Evolutionary conservation across 2,888 invertebrate species (phyloP), one percentile per base, ranked within the genome.

Genomic region (Epinotia bilunana): DNA sequence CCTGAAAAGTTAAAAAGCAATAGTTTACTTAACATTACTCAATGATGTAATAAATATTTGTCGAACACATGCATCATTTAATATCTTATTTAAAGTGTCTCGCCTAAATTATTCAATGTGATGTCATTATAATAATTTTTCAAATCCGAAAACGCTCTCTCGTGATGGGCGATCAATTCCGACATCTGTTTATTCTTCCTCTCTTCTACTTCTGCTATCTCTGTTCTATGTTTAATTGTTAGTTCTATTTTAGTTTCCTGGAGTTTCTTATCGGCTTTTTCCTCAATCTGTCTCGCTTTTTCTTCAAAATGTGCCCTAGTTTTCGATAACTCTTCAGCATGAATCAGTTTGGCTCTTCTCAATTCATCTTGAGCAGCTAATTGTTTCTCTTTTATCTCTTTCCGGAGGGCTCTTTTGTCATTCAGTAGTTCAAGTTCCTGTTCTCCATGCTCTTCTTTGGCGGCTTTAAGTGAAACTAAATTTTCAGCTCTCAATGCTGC

Each of bases 41-140:
- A 53, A 53, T 16, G n/a, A 7, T 53, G 7, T n/a, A 1, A 7
- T 53, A 53, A n/a, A 53, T 53, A n/a, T n/a, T 53, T 53, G n/a
- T 49, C 3, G 6, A 16, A 53, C 6, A 39, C 9, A 2, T 9
- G 39, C 39, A 39, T 39, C 39, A 39, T 39, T 39, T 39, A 7
- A 39, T 39, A 1, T 39, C 9, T 39, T 39, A 9, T 39, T 39
- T 39, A 39, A 39, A 39, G 39, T 39, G 9, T 39, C 84, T 82
- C 78, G 91, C 98, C 97, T 79, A 99, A 94, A 90, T 99, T 99
- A 88, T 99, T 99, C 16, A 98, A 93, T 0, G 98, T 98, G 71
- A 99, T 98, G 83, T 99, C 98, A 84, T 98, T 98, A 86, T 99
- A 99, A 91, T 99, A 99, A 88, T 97, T 97, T 88, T 98, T 99